Evolutionary conservation across 2,888 invertebrate species (phyloP).

Genomic region (Tortrix viridana): DNA sequence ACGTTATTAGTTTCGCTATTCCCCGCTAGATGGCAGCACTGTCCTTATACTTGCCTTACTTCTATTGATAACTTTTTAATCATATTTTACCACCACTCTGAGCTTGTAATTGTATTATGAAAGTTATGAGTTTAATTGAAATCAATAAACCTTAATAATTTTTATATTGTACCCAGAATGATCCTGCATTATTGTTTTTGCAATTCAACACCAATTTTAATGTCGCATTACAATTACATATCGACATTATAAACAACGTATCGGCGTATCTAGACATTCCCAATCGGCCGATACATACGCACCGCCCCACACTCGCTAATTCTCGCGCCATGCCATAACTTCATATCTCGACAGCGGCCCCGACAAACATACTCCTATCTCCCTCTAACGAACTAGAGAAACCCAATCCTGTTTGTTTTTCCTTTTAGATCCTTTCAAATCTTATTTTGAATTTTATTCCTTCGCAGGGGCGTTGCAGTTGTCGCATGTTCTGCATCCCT

Average conservation of each 20-base stretch:
- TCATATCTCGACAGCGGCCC: slow-evolving; percentile 68
- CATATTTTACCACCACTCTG: background rate
- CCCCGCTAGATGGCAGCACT: slow-evolving; percentile 66
- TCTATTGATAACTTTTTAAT: background rate
- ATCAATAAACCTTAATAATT: too few relatives aligned
- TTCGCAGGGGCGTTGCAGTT: slow-evolving; percentile 81
- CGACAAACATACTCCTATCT: slow-evolving; percentile 62
- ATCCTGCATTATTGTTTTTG: too few relatives aligned
- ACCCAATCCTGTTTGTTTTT: slow-evolving; percentile 78
- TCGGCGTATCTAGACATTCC: slow-evolving; percentile 8
- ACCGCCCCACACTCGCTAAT: slow-evolving; percentile 69
- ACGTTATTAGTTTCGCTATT: slow-evolving; percentile 54
- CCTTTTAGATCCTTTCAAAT: slow-evolving; percentile 81
- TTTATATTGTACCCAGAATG: too few relatives aligned
- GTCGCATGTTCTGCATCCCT: slow-evolving; percentile 84
- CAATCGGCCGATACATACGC: slow-evolving; percentile 63
- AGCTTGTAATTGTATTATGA: background rate
- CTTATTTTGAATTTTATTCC: slow-evolving; percentile 83
- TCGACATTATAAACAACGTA: background rate
- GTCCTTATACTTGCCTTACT: background rate
- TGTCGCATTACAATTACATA: too few relatives aligned
- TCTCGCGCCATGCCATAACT: slow-evolving; percentile 79
- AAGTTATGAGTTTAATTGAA: too few relatives aligned
- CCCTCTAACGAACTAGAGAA: slow-evolving; percentile 78
- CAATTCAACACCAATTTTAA: too few relatives aligned